These are phyloP conservation scores for Clarias pachynema DNA, from an alignment of 2,797 vertebrate species.

Conservation along the genomic window DNA sequence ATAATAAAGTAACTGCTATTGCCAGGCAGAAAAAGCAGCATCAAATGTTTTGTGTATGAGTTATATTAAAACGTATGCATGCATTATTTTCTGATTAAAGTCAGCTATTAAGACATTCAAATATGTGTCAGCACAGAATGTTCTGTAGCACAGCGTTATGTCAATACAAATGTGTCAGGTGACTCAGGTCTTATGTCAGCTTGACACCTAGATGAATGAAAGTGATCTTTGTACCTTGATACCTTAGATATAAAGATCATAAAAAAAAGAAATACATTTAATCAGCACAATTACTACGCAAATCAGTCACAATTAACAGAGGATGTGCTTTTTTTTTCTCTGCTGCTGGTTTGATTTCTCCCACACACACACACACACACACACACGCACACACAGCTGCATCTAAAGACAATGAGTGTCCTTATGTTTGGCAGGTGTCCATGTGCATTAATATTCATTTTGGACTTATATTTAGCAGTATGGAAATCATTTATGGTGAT, in stretches of 20 bases:
- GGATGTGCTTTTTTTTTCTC: neutral
- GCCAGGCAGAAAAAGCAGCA: too few species aligned
- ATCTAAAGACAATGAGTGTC: neutral
- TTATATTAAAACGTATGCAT: neutral
- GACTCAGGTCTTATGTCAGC: neutral
- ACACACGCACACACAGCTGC: conserved; percentile 30
- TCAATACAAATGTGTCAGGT: neutral
- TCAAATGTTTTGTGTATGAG: neutral
- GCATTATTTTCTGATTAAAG: neutral
- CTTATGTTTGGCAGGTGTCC: conserved; percentile 33
- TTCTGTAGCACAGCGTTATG: neutral
- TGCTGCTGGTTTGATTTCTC: conserved; percentile 19
- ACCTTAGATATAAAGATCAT: neutral
- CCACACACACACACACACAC: neutral
- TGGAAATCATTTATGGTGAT: conserved; percentile 18
- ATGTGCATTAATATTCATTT: conserved; percentile 34
- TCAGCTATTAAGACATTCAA: neutral
- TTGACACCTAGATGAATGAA: too few species aligned
- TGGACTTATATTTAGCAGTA: conserved; percentile 40
- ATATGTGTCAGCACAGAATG: neutral
- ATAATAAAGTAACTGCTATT: too few species aligned
- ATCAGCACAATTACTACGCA: neutral
- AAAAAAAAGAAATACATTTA: neutral
- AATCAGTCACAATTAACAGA: conserved; percentile 3
- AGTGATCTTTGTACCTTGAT: too few species aligned